Percentiles rank a stretch among this genome's conserved stretches.
Conservation (phyloP, 2,113 vertebrate genomes). For the Oryzias curvinotus region DNA sequence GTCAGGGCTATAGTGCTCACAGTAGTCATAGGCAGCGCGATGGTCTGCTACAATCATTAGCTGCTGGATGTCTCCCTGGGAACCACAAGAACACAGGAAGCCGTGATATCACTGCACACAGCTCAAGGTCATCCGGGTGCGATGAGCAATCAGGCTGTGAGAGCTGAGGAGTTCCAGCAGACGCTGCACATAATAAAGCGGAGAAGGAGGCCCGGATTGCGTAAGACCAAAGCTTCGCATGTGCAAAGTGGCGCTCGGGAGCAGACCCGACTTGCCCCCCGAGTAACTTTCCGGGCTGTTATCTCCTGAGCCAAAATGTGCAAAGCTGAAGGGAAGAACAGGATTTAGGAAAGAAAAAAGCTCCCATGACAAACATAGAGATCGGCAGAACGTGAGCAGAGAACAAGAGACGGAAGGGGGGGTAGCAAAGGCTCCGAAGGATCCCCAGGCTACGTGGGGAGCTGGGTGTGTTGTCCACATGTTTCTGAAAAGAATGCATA, state of each 20-base stretch:
- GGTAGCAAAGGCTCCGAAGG: conserved; percentile 61
- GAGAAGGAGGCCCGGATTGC: conserved; percentile 6
- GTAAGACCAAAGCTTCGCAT: conserved; percentile 34
- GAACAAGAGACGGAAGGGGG: conserved; percentile 25
- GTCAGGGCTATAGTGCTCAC: conserved; percentile 96
- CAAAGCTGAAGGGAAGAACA: conserved; percentile 3
- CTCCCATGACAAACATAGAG: conserved; percentile 7
- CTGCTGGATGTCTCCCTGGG: conserved; percentile 97
- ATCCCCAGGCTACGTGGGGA: conserved; percentile 72
- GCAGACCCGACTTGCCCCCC: conserved; percentile 27
- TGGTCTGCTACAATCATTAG: conserved; percentile 90
- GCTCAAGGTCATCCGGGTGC: conserved; percentile 11
- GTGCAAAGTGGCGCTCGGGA: conserved; percentile 31
- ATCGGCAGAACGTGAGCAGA: conserved; percentile 30
- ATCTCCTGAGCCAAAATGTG: not conserved
- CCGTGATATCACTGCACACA: conserved; percentile 23
- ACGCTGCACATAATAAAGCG: no score
- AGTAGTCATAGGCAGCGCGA: conserved; percentile 93
- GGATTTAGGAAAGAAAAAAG: conserved; percentile 21
- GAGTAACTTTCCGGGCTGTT: conserved; percentile 20
- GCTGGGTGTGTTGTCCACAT: conserved; percentile 62
- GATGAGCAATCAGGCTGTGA: conserved; percentile 23
- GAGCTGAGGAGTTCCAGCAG: not conserved
- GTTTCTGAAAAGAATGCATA: conserved; percentile 44
- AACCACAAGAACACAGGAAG: conserved; percentile 43